These are phyloP conservation scores for Gerris buenoi DNA, from an alignment of 1,140 invertebrate genomes.

Conservation along the genomic window DNA sequence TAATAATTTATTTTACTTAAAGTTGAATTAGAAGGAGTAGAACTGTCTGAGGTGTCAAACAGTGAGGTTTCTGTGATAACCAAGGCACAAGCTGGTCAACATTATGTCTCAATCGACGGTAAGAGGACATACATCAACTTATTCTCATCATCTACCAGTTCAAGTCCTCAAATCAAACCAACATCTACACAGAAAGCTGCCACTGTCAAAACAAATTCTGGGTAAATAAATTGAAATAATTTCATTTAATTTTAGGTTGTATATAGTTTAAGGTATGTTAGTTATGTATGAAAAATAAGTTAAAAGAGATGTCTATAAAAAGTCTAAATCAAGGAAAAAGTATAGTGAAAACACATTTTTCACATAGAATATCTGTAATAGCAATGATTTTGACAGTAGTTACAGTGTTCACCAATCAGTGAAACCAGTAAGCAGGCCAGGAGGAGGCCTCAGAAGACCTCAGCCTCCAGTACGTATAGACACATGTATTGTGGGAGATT, in stretches of 20 bases:
- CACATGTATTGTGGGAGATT: slow-evolving; percentile 85
- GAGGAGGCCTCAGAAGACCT: slow-evolving; percentile 28
- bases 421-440: slow-evolving; percentile 10
- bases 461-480: slow-evolving; percentile 65
- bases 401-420: slow-evolving; percentile 6
- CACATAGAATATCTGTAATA: too few species aligned
- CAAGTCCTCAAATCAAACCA: slow-evolving; percentile 10
- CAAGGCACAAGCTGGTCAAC: slow-evolving; percentile 55
- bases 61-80: slow-evolving; percentile 54
- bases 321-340: too few species aligned
- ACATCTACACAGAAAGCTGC: slow-evolving; percentile 5
- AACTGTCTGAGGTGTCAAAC: slow-evolving; percentile 26
- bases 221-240: neutral
- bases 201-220: neutral
- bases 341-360: too few species aligned
- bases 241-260: too few species aligned
- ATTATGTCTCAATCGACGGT: slow-evolving; percentile 83
- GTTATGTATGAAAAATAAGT: too few species aligned
- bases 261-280: too few species aligned
- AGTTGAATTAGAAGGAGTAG: slow-evolving; percentile 27
- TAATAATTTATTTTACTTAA: too few species aligned
- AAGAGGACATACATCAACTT: slow-evolving; percentile 75
- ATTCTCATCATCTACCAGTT: slow-evolving; percentile 35
- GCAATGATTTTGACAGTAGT: slow-evolving; percentile 1
- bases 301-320: too few species aligned